phyloP scores from a whole-genome alignment of 2,113 vertebrate genomes.

The Sturnus vulgaris region DNA sequence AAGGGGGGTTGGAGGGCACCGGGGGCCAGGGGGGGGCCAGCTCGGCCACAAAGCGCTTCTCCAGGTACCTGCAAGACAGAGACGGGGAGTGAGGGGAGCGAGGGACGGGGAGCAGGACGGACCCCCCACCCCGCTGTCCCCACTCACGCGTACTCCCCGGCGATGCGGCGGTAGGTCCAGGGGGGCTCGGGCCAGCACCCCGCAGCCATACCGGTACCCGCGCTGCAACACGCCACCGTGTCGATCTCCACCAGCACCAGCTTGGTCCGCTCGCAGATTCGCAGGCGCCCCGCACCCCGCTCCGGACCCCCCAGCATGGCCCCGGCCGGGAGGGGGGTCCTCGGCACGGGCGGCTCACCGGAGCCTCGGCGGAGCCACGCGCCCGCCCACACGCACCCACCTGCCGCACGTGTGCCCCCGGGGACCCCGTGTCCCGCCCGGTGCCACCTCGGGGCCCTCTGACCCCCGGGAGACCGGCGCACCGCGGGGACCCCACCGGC shows the following conservation, averaged over 20 bases:
- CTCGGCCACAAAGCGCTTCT: not conserved
- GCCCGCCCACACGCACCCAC: not conserved
- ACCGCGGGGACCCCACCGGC: not conserved
- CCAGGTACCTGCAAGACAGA: constrained; percentile 30
- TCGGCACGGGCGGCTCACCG: not conserved
- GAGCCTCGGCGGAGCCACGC: not conserved
- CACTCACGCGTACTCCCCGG: constrained; percentile 53
- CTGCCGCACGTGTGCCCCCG: not conserved
- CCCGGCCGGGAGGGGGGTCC: not conserved
- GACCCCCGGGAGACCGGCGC: not conserved
- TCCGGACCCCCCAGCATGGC: constrained; percentile 11
- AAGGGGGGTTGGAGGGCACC: not conserved
- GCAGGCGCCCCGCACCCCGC: not conserved
- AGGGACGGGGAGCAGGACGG: not conserved
- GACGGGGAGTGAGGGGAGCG: not conserved
- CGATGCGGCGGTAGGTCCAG: constrained; percentile 33
- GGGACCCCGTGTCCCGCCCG: not conserved
- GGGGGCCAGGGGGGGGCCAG: constrained; percentile 26
- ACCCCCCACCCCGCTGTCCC: not conserved
- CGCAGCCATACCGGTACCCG: not conserved
- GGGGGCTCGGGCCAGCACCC: not conserved
- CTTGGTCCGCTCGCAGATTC: constrained; percentile 18
- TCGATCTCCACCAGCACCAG: constrained; percentile 46
- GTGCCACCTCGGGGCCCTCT: not conserved
- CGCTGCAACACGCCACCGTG: constrained; percentile 46